Conservation (phyloP, 2,888 invertebrate genomes). For the Ariolimax columbianus region DNA sequence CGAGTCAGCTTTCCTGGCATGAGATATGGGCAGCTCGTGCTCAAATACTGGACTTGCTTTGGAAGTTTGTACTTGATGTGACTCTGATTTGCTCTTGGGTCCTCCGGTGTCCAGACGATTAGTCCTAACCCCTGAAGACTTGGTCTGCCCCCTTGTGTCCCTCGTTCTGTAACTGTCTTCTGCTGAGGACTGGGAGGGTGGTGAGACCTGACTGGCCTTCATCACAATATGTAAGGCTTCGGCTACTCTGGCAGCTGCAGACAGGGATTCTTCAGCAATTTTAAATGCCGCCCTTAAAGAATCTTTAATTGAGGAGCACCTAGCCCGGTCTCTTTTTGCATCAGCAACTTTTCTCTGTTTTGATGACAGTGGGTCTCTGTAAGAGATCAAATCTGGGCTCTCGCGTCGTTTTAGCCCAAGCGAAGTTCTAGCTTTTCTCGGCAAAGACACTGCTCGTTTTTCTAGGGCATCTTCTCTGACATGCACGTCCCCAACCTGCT, state of each 20-base stretch:
- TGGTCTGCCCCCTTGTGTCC: background rate
- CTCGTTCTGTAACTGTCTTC: background rate
- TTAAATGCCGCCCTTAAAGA: constrained; percentile 36
- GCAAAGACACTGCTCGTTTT: background rate
- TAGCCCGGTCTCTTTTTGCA: background rate
- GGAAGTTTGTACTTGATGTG: background rate
- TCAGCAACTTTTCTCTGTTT: background rate
- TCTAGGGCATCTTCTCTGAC: background rate
- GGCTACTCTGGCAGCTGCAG: constrained; percentile 46
- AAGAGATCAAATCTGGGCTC: background rate
- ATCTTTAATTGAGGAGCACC: constrained; percentile 10
- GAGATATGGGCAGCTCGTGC: background rate
- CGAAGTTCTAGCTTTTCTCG: background rate
- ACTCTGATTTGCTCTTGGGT: background rate
- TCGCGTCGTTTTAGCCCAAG: background rate
- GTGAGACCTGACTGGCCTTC: background rate
- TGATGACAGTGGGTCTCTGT: background rate
- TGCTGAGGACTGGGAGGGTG: background rate
- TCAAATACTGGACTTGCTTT: background rate
- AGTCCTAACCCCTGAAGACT: background rate
- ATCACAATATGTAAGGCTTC: constrained; percentile 31
- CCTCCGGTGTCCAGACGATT: background rate
- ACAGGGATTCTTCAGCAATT: constrained; percentile 47
- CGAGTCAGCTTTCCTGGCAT: background rate
- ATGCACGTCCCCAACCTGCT: background rate